Conservation (phyloP, 2,113 vertebrate species). For the Shinisaurus crocodilurus region DNA sequence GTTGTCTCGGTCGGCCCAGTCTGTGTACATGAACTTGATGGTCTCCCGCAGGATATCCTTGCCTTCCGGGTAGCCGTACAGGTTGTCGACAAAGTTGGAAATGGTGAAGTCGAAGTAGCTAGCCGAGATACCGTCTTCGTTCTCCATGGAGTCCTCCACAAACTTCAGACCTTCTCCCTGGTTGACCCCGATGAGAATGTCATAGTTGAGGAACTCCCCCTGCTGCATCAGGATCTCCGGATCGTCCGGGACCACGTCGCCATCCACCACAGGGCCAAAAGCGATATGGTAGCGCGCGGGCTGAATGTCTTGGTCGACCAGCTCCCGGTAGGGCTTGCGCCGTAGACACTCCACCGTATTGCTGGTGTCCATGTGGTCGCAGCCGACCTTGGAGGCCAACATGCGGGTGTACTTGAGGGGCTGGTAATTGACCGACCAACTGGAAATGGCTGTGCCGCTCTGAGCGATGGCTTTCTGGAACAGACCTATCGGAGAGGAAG, state of each 20-base stretch:
- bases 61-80: slow-evolving; percentile 94
- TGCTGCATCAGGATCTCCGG: slow-evolving; percentile 98
- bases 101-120: slow-evolving; percentile 96
- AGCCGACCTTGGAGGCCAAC: slow-evolving; percentile 92
- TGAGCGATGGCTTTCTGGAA: slow-evolving; percentile 96
- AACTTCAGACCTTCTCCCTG: slow-evolving; percentile 96
- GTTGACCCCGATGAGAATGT: slow-evolving; percentile 95
- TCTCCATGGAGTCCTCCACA: slow-evolving; percentile 92
- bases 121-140: slow-evolving; percentile 92
- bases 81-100: slow-evolving; percentile 96
- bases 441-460: slow-evolving; percentile 95
- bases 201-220: slow-evolving; percentile 97
- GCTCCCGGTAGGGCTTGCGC: slow-evolving; percentile 88
- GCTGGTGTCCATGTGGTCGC: slow-evolving; percentile 86
- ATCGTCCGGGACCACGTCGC: slow-evolving; percentile 95
- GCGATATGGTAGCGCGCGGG: slow-evolving; percentile 98
- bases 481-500: slow-evolving; percentile 77
- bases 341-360: slow-evolving; percentile 92
- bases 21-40: slow-evolving; percentile 98
- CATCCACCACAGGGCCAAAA: slow-evolving; percentile 95
- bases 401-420: slow-evolving; percentile 94
- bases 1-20: slow-evolving; percentile 96
- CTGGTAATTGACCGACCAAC: slow-evolving; percentile 96
- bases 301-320: slow-evolving; percentile 97
- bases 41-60: slow-evolving; percentile 95